phyloP scores from a whole-genome alignment of 2,797 vertebrate genomes.

The Acipenser transmontanus region DNA sequence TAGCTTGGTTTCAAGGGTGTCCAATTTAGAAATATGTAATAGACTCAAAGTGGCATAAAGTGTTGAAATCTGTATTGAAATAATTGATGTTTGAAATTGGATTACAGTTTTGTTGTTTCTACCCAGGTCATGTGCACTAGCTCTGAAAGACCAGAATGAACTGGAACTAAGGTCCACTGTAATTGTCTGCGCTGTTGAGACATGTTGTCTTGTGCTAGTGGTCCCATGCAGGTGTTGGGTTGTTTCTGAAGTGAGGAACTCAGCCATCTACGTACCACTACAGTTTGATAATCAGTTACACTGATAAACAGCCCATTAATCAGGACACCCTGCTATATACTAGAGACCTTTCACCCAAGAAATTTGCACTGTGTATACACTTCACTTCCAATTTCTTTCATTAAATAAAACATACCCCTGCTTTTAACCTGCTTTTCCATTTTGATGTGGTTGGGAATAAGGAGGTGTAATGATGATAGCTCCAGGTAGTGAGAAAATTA shows the following conservation, averaged over 20 bases:
- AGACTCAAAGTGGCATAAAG: no score
- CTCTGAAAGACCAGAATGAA: no score
- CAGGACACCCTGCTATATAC: neutral
- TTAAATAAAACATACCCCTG: neutral
- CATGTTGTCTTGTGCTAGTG: no score
- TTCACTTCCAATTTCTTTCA: neutral
- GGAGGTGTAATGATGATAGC: neutral
- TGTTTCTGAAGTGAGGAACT: neutral
- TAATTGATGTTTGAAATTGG: no score
- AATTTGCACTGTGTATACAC: neutral
- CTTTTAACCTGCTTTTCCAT: neutral
- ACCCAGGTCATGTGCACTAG: no score
- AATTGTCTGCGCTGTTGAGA: no score
- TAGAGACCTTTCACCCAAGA: neutral
- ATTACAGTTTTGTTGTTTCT: no score
- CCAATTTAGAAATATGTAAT: no score
- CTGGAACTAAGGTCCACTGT: no score
- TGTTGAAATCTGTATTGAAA: no score
- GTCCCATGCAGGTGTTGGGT: neutral
- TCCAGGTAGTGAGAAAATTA: neutral
- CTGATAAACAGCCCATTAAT: constrained; percentile 1
- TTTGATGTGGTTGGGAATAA: neutral
- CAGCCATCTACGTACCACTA: neutral
- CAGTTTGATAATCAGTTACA: neutral
- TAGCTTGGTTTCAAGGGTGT: no score